Conservation (phyloP, 2,113 vertebrate species). For the Perognathus longimembris region DNA sequence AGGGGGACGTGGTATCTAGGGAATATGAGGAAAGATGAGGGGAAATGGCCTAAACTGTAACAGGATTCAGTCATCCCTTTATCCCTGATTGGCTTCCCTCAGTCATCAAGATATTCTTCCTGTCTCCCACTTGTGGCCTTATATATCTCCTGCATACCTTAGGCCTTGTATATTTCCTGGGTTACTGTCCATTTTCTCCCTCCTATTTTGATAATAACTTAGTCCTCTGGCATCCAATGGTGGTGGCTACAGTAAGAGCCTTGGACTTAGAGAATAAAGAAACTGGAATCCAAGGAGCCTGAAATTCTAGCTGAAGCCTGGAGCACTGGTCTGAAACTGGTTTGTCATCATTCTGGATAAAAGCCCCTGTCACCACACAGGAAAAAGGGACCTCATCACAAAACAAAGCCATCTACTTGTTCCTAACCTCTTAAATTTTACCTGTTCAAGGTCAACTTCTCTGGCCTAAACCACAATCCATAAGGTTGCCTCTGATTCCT, state of each 20-base stretch:
- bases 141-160: neutral
- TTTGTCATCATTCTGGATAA: neutral
- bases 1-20: neutral
- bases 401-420: constrained; percentile 16
- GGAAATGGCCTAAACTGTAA: neutral
- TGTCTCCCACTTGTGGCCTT: neutral
- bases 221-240: neutral
- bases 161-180: neutral
- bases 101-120: neutral
- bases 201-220: neutral
- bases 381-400: neutral
- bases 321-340: constrained; percentile 8
- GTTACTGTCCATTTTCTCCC: neutral
- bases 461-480: neutral
- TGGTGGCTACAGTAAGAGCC: neutral
- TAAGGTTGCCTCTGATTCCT: neutral
- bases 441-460: neutral
- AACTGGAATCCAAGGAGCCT: neutral
- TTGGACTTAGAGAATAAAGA: neutral
- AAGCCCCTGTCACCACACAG: neutral
- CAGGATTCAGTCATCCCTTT: neutral
- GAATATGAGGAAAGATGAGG: neutral
- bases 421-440: constrained; percentile 1
- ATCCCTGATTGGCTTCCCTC: neutral
- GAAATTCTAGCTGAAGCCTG: constrained; percentile 33